phyloP scores from a whole-genome alignment of 1,140 invertebrate genomes.

The Lasioglossum albipes region DNA sequence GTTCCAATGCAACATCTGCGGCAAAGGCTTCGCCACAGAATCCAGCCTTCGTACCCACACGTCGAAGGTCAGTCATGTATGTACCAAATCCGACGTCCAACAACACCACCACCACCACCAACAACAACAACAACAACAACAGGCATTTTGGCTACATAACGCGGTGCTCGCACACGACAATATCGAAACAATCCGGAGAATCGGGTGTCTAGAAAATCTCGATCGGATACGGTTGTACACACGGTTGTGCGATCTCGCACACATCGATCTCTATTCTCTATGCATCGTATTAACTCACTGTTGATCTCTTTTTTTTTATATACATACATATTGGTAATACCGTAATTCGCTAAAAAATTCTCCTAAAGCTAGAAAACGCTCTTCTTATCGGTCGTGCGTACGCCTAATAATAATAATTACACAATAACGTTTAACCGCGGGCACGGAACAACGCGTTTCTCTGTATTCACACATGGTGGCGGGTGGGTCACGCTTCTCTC shows the following conservation, averaged over 20 bases:
- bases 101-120: slow-evolving; percentile 63
- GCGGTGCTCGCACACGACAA: slow-evolving; percentile 61
- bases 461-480: slow-evolving; percentile 73
- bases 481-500: slow-evolving; percentile 77
- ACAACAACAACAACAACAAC: slow-evolving; percentile 66
- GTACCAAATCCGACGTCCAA: slow-evolving; percentile 82
- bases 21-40: slow-evolving; percentile 97
- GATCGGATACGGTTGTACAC: slow-evolving; percentile 32
- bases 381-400: slow-evolving; percentile 42
- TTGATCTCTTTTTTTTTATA: too few relatives aligned
- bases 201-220: slow-evolving; percentile 21
- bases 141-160: slow-evolving; percentile 59
- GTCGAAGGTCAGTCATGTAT: slow-evolving; percentile 94
- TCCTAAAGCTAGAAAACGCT: slow-evolving; percentile 17
- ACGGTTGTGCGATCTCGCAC: slow-evolving; percentile 20
- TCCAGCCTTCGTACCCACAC: slow-evolving; percentile 96
- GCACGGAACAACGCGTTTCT: slow-evolving; percentile 52
- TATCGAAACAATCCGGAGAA: slow-evolving; percentile 34
- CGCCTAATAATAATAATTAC: slow-evolving; percentile 22
- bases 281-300: background rate
- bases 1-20: slow-evolving; percentile 97
- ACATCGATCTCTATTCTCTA: background rate
- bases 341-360: slow-evolving; percentile 24
- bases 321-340: background rate
- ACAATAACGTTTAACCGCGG: slow-evolving; percentile 32